Evolutionary conservation across 2,797 vertebrate species (phyloP).

Genomic region (Dromococcyx pavoninus): DNA sequence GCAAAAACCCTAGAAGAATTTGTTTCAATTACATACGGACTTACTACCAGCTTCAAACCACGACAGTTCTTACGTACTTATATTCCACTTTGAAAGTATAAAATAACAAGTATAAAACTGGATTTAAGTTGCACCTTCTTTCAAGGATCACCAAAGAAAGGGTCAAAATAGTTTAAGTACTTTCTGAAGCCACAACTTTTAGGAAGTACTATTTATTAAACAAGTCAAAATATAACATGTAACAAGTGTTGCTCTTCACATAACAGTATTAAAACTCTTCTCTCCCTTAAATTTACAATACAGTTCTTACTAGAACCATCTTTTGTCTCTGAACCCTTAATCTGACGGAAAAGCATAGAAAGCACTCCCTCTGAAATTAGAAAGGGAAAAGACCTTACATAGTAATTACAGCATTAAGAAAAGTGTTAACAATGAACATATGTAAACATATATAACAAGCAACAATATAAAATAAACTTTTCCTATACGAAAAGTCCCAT

Average conservation of each 20-base stretch:
- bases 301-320: background rate
- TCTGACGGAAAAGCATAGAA: background rate
- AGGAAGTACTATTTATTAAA: background rate
- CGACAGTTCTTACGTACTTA: rapidly evolving
- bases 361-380: background rate
- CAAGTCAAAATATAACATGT: background rate
- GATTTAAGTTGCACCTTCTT: background rate
- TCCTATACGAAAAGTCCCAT: background rate
- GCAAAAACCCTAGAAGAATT: background rate
- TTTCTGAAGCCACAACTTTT: background rate
- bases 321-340: background rate
- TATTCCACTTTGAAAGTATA: background rate
- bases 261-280: background rate
- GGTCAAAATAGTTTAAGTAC: background rate
- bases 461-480: background rate
- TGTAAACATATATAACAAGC: background rate
- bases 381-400: background rate
- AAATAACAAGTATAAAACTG: background rate
- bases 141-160: background rate
- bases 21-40: background rate
- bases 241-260: background rate
- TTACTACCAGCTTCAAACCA: background rate
- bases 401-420: background rate
- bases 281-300: background rate
- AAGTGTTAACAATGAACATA: background rate